Evolutionary conservation across 1,140 invertebrate species (phyloP), one percentile per base, ranked within the genome.

Genomic region (Papilio dardanus): DNA sequence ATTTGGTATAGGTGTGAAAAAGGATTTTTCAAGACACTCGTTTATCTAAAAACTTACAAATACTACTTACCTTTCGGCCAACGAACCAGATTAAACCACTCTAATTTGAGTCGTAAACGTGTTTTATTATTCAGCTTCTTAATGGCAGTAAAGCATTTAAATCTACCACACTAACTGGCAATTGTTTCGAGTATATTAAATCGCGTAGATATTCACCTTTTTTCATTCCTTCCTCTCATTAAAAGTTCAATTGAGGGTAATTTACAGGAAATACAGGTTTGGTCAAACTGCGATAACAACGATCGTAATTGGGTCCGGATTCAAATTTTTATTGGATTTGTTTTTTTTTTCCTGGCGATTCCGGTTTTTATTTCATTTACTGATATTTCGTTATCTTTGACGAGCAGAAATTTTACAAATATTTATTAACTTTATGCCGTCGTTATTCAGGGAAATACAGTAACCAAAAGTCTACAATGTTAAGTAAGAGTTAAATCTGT

Each of bases 251-350:
- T 10, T 5, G 24, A 28, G 21, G 24, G 54, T 28, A 62, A 28
- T 62, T 62, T 62, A 28, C 54, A 24, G 24, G 50, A 46, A 50
- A 50, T 6, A 62, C 54, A 28, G 54, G 54, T 62, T 62, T 62
- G 54, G 8, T 62, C 24, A 62, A 28, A 62, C 54, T 14, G 54
- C 54, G 54, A 58, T 58, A 58, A 24, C 8, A 28, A 58, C 50
- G 1, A 28, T 62, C 12, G 24, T 28, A 62, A 62, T 62, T 62
- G 54, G 54, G 54, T 30, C 54, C 54, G 24, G 54, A 62, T 62
- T 62, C 54, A 14, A 62, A 21, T 30, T 62, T 28, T 28, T 62
- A 62, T 62, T 62, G 54, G 54, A 28, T 24, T 58, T 62, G 54
- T 62, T 62, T 62, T 62, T 5, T 62, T 8, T 21, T 28, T 62